Evolutionary conservation across 2,113 vertebrate genomes (phyloP), one percentile per base, ranked within the genome.

Genomic region (Hemichromis elongatus): DNA sequence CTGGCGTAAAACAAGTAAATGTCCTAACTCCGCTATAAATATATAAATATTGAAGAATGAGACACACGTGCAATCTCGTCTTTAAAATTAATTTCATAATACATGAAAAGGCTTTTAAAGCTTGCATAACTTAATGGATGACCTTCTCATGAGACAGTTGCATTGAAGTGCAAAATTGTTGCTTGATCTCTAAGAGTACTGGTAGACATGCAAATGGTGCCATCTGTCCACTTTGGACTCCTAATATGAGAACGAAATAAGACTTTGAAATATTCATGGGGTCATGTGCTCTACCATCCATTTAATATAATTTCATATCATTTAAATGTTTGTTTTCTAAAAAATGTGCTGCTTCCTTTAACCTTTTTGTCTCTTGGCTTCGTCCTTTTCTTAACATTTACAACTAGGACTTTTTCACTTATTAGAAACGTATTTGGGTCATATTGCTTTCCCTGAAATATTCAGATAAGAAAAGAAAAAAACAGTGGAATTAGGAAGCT

Each of bases 101-200:
- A 95, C 94, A 95, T 92, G 91, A 88, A 95, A 94, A 94, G 56
- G 95, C 94, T 95, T 95, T 95, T 93, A 94, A 91, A 92, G 90
- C 66, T 50, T 3, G 53, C 91, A 91, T 91, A 93, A 87, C 91
- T 93, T 93, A 94, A 95, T 94, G 86, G 82, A 81, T 91, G 92
- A 93, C 91, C 92, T 91, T 94, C 92, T 94, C 93, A 92, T 88
- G 89, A 92, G 89, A 90, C 88, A 90, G 91, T 92, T 90, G 88
- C 92, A 89, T 81, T 91, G 89, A 94, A 94, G 92, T 94, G 92
- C 89, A 93, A 94, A 94, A 94, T 91, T 92, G 93, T 93, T 94
- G 90, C 90, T 92, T 92, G 90, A 94, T 93, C 89, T 86, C 82
- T 37, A 90, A 85, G 90, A 89, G 91, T 84, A 82, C 78, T 87